phyloP scores from a whole-genome alignment of 1,140 invertebrate genomes.

The Bathynomus jamesi region DNA sequence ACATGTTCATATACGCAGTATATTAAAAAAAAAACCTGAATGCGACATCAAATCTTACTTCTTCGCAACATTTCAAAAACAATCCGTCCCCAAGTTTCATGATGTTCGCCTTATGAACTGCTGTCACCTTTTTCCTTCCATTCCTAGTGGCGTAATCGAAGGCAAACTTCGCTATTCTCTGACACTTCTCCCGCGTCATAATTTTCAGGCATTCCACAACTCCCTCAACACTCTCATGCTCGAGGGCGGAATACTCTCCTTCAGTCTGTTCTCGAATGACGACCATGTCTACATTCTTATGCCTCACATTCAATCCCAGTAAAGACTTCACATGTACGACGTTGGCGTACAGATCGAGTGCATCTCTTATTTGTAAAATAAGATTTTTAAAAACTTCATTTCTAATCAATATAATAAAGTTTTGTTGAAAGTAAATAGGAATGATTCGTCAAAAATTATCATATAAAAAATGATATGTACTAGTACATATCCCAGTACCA shows the following conservation, averaged over 20 bases:
- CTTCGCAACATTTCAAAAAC: conserved; percentile 79
- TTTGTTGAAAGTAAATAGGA: too few relatives aligned
- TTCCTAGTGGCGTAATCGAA: conserved; percentile 98
- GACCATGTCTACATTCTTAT: conserved; percentile 88
- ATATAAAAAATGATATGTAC: neutral
- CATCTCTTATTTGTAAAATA: conserved; percentile 49
- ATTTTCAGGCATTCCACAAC: conserved; percentile 98
- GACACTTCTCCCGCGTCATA: conserved; percentile 82
- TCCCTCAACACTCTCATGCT: conserved; percentile 79
- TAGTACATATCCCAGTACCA: neutral
- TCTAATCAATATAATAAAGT: neutral
- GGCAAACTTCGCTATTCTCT: conserved; percentile 96
- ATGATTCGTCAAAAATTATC: neutral
- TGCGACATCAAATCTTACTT: too few relatives aligned
- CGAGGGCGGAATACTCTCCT: conserved; percentile 94
- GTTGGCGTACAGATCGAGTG: conserved; percentile 93
- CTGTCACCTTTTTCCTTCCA: conserved; percentile 87
- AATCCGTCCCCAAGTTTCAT: conserved; percentile 98
- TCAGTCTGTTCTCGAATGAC: conserved; percentile 97
- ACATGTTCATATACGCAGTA: too few relatives aligned
- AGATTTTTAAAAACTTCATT: conserved; percentile 5
- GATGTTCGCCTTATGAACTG: conserved; percentile 98
- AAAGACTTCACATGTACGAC: conserved; percentile 93
- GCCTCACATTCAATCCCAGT: conserved; percentile 80
- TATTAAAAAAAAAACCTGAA: too few relatives aligned